Evolutionary conservation across 2,797 vertebrate genomes (phyloP).

Genomic region (Tarsius wallacei): DNA sequence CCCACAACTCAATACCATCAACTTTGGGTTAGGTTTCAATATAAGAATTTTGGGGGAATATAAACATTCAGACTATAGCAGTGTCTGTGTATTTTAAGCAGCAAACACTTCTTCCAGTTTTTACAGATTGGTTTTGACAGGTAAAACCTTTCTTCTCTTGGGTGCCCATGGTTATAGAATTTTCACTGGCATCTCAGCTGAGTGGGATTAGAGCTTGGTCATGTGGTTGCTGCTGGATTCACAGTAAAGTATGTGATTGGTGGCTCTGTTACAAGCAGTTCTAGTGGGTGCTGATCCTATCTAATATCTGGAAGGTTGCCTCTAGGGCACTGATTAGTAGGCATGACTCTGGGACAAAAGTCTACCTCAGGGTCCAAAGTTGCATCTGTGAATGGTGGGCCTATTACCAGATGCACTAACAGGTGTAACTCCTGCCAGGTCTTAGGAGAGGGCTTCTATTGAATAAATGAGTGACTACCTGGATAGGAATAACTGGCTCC

Average conservation of each 20-base stretch:
- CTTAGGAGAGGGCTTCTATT: neutral
- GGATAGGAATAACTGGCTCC: neutral
- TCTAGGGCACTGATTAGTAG: neutral
- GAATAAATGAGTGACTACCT: accelerated
- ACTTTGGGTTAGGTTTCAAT: neutral
- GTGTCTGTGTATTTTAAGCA: neutral
- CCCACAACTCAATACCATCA: neutral
- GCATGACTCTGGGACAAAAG: neutral
- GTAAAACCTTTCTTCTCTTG: too few relatives aligned
- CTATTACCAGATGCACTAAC: neutral
- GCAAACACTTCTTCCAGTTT: neutral
- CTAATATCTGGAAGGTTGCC: neutral
- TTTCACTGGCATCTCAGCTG: neutral
- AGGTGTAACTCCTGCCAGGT: neutral
- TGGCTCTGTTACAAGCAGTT: neutral
- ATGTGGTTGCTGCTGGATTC: neutral
- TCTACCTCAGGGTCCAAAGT: neutral
- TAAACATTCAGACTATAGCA: neutral
- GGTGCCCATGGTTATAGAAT: too few relatives aligned
- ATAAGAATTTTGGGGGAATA: neutral
- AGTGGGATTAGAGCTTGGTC: neutral
- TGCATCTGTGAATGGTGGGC: neutral
- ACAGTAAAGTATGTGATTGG: neutral
- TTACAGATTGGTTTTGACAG: neutral
- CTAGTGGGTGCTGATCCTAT: neutral